Conservation (phyloP, 2,113 vertebrate genomes). For the Marmota monax region DNA sequence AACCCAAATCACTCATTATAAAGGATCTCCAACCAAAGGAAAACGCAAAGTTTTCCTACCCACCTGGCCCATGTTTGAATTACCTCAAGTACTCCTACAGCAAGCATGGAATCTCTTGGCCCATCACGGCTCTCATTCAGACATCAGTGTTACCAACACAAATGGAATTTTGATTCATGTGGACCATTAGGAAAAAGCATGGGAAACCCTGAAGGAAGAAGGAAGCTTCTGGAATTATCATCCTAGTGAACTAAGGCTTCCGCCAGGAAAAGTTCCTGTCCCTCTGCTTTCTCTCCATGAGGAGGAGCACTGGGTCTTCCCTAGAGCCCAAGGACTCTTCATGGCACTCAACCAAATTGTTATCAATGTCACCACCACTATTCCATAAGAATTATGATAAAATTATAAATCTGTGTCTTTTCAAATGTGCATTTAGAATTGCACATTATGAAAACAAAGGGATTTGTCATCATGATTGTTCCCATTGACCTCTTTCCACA, state of each 20-base stretch:
- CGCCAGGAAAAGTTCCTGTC: background rate
- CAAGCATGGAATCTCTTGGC: background rate
- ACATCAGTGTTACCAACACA: background rate
- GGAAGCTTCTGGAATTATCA: background rate
- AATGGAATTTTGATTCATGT: background rate
- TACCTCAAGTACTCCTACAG: background rate
- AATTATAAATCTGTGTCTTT: background rate
- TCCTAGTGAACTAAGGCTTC: background rate
- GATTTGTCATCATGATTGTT: background rate
- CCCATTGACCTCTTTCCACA: background rate
- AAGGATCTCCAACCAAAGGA: background rate
- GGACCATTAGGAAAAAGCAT: background rate
- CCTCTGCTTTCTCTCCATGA: background rate
- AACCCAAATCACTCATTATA: background rate
- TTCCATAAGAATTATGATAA: background rate
- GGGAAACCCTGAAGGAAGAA: background rate
- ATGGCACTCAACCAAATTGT: background rate
- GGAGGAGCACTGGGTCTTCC: background rate
- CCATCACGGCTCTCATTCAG: background rate
- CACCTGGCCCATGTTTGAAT: background rate
- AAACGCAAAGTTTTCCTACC: background rate
- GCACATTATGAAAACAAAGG: background rate
- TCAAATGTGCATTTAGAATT: background rate
- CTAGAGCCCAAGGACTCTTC: background rate
- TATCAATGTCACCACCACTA: no score